Evolutionary conservation across 2,113 vertebrate genomes (phyloP).

Genomic region (Bos taurus): ARS-UCD2.0 NC_037328.1:97276501-97277000

Average conservation of each 20-base stretch:
- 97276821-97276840: background rate
- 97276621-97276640: background rate
- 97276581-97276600: conserved; percentile 36
- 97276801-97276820: background rate
- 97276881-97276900: conserved; percentile 25
- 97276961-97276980: background rate
- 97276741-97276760: background rate
- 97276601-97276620: background rate
- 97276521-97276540: conserved; percentile 11
- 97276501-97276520: conserved; percentile 36
- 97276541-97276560: conserved; percentile 24
- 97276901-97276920: background rate
- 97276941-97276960: background rate
- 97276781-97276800: background rate
- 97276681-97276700: background rate
- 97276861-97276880: background rate
- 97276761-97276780: background rate
- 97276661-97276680: background rate
- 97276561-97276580: conserved; percentile 20
- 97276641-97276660: background rate
- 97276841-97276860: background rate
- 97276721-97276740: too few species aligned
- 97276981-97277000: background rate
- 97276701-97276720: background rate
- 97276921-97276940: background rate